A percentile compares a stretch with the other conserved stretches of the same genome.
Evolutionary conservation across 2,113 vertebrate species (phyloP).

Genomic region (Chlorodrepanis virens): DNA sequence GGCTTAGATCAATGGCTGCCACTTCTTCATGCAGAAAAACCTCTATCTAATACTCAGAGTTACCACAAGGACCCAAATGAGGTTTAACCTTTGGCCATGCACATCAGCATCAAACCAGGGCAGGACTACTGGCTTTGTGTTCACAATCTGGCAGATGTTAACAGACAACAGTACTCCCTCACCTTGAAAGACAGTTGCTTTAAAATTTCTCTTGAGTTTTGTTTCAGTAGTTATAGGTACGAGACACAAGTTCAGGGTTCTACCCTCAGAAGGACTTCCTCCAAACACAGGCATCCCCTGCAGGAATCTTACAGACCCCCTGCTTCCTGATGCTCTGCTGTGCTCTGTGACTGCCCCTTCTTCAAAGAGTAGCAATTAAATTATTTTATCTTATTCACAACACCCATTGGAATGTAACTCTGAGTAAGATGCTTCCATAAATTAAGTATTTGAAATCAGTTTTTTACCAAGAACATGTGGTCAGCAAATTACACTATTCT

Average conservation of each 20-base stretch:
- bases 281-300: not conserved
- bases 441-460: not conserved
- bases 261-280: not conserved
- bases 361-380: not conserved
- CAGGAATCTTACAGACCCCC: not conserved
- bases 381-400: not conserved
- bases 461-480: not conserved
- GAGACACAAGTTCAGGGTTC: not conserved
- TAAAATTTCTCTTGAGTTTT: not conserved
- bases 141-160: rapidly evolving
- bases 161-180: not conserved
- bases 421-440: not conserved
- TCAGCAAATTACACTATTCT: not conserved
- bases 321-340: not conserved
- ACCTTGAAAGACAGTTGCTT: not conserved
- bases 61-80: not conserved
- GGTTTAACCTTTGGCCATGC: not conserved
- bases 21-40: not conserved
- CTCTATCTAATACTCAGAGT: not conserved
- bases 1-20: not conserved
- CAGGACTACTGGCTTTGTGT: not conserved
- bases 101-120: not conserved
- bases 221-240: not conserved
- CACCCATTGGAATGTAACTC: not conserved
- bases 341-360: not conserved